These are phyloP conservation scores for Istiophorus platypterus DNA, from an alignment of 2,113 vertebrate genomes.

Conservation along the genomic window DNA sequence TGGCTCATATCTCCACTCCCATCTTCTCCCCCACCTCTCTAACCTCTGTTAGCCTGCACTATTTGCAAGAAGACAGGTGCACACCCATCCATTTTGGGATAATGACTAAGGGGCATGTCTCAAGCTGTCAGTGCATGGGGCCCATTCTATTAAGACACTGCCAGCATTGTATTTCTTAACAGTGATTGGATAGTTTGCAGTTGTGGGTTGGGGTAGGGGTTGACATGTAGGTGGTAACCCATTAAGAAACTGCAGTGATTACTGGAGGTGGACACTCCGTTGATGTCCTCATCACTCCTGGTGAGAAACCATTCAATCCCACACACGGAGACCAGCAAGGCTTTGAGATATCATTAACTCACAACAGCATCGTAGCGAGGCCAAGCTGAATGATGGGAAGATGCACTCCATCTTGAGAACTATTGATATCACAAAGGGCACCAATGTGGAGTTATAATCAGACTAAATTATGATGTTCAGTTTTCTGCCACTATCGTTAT, in stretches of 20 bases:
- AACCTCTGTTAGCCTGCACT: constrained; percentile 17
- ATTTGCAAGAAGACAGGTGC: constrained; percentile 26
- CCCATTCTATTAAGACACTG: constrained; percentile 16
- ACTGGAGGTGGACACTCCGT: constrained; percentile 42
- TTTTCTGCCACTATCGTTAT: neutral
- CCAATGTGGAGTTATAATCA: neutral
- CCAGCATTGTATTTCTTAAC: constrained; percentile 18
- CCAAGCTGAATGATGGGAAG: constrained; percentile 7
- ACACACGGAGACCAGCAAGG: constrained; percentile 1
- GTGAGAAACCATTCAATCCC: constrained; percentile 43
- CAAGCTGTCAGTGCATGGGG: constrained; percentile 34
- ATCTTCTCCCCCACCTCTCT: neutral
- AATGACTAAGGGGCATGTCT: constrained; percentile 50
- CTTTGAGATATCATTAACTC: constrained; percentile 52
- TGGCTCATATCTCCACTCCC: constrained; percentile 6
- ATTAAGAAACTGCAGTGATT: constrained; percentile 33
- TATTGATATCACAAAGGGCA: constrained; percentile 27
- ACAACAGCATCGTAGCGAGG: neutral
- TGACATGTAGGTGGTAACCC: constrained; percentile 34
- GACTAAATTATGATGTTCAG: constrained; percentile 12
- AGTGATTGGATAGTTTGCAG: constrained; percentile 28
- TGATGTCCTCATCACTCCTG: constrained; percentile 60
- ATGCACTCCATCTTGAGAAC: constrained; percentile 1
- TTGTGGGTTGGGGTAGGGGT: neutral
- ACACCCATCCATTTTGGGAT: constrained; percentile 33